Percentiles rank a stretch among this genome's conserved stretches.
These are phyloP conservation scores for Orgyia antiqua DNA, from an alignment of 2,888 invertebrate genomes.

Conservation along the genomic window DNA sequence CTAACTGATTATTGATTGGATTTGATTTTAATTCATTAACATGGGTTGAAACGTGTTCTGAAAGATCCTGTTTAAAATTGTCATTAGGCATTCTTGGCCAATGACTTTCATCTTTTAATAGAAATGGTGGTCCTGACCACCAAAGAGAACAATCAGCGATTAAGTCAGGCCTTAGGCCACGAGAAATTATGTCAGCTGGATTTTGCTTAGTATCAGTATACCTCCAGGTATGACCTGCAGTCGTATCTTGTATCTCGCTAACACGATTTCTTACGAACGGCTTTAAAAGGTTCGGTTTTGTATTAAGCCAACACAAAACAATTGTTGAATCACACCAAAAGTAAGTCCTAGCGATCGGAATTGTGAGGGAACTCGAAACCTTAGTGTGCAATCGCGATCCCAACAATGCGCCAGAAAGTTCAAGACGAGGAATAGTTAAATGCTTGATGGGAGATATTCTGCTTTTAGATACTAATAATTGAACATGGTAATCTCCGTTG, in stretches of 20 bases:
- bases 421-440: not conserved
- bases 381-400: not conserved
- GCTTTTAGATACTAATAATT: not conserved
- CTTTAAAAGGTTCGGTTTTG: not conserved
- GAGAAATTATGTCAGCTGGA: not conserved
- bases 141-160: not conserved
- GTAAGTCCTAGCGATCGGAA: not conserved
- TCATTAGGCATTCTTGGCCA: not conserved
- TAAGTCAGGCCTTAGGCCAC: not conserved
- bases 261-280: not conserved
- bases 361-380: not conserved
- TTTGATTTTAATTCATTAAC: too few species aligned
- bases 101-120: not conserved
- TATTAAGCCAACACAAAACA: not conserved
- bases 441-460: not conserved
- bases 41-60: not conserved
- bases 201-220: not conserved
- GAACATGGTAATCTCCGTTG: too few species aligned
- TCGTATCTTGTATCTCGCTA: not conserved
- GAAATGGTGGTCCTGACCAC: not conserved
- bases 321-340: conserved; percentile 1
- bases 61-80: too few species aligned
- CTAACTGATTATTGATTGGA: too few species aligned
- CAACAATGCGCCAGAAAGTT: not conserved
- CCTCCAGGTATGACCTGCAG: not conserved